Conservation (phyloP, 2,888 invertebrate species). For the Drosophila meridionalis region DNA sequence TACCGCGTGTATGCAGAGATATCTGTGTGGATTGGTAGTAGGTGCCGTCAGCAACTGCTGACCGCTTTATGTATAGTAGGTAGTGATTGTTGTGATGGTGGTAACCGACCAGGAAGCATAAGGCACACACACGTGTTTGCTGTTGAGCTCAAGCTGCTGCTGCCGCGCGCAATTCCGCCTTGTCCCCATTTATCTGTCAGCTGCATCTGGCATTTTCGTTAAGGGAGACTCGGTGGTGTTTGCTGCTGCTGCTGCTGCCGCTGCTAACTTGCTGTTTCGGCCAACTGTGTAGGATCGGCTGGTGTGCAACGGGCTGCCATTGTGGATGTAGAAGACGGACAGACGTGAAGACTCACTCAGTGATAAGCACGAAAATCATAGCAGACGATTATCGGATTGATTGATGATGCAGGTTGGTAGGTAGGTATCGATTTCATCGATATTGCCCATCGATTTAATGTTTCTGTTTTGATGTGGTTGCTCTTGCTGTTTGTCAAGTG, state of each 20-base stretch:
- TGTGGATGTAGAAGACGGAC: constrained; percentile 67
- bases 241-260: constrained; percentile 74
- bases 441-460: constrained; percentile 17
- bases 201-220: constrained; percentile 63
- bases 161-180: constrained; percentile 78
- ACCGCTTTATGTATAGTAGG: constrained; percentile 72
- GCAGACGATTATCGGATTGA: constrained; percentile 29
- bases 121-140: constrained; percentile 63
- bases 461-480: constrained; percentile 25
- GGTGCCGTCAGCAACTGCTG: constrained; percentile 71
- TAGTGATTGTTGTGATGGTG: constrained; percentile 64
- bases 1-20: constrained; percentile 68
- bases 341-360: constrained; percentile 79
- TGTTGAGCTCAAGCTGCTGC: constrained; percentile 75
- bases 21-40: constrained; percentile 69
- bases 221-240: constrained; percentile 75
- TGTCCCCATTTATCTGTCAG: constrained; percentile 71
- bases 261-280: constrained; percentile 70
- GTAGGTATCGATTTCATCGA: constrained; percentile 15
- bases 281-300: constrained; percentile 66
- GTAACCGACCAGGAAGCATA: constrained; percentile 35
- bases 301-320: constrained; percentile 60
- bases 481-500: constrained; percentile 42
- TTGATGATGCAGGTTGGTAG: constrained; percentile 21
- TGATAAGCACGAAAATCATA: constrained; percentile 45